Base-by-base conservation (phyloP, 1,140 invertebrate genomes). In the Anoplophora glabripennis region DNA sequence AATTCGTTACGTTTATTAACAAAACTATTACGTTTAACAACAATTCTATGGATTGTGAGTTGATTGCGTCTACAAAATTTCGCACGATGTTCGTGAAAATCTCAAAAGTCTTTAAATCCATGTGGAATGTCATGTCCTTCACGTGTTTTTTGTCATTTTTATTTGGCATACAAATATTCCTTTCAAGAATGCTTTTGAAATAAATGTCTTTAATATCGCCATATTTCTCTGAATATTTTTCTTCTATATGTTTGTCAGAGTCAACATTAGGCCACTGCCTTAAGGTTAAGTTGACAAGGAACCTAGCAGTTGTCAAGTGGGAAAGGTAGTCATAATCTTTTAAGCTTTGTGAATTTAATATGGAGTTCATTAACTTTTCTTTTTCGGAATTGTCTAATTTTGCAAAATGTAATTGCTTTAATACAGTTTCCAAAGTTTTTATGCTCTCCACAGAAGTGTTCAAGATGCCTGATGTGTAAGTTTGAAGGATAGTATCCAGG, bases 401-500 rank as follows among this genome's bases (percentile, higher is more conserved):
- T 8, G 52, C 15, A 14, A 59, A 47, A 44, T 55, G 57, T n/a
- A 52, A 46, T 1, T 35, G 21, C 28, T 57, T 37, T 46, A 68
- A 63, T 18, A 74, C 63, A 7, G 67, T 14, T 54, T 72, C 55
- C 15, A 80, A 64, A 15, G 77, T 80, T 28, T 65, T 55, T 1
- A 81, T 49, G 61, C 75, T 78, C 17, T 68, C 61, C 36, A 58
- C 28, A 4, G 74, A 75, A 56, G 75, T 72, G 11, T 68, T 70
- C 17, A 79, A 69, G 7, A 73, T 65, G 41, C 74, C 72, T 3
- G 68, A 76, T n/a, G 69, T 56, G 48, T 78, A 80, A 10, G 77
- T 67, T 56, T 73, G 70, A 10, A 79, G 59, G 14, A 80, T 56
- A 14, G 49, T 41, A 47, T 74, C 71, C 9, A 72, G 55, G 57